phyloP scores from a whole-genome alignment of 2,797 vertebrate species.

The Onychomys leucogaster region DNA sequence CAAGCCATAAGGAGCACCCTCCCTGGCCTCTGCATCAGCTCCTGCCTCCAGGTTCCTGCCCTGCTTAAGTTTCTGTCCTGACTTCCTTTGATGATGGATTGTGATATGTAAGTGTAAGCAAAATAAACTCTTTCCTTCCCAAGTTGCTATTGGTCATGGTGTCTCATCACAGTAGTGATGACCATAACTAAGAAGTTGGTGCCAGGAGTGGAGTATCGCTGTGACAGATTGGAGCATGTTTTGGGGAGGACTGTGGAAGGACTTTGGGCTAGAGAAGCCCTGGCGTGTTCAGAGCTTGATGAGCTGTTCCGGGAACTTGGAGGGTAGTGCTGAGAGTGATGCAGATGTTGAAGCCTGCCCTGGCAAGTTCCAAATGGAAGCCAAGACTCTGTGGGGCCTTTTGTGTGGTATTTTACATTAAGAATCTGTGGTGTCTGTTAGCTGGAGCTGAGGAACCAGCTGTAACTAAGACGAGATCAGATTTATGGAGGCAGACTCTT shows the following conservation, averaged over 20 bases:
- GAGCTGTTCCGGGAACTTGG: background rate
- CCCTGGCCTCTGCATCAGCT: background rate
- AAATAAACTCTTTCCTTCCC: background rate
- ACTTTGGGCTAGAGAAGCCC: background rate
- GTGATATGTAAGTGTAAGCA: background rate
- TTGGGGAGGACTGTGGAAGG: too few relatives aligned
- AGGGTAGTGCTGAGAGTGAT: background rate
- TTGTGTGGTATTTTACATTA: background rate
- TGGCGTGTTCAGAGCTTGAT: too few relatives aligned
- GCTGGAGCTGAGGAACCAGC: background rate
- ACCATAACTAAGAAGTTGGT: too few relatives aligned
- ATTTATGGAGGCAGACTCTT: background rate
- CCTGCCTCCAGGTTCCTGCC: background rate
- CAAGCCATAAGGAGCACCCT: background rate
- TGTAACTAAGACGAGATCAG: background rate
- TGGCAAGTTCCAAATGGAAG: background rate
- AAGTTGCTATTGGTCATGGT: background rate
- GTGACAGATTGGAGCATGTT: background rate
- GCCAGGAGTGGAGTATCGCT: background rate
- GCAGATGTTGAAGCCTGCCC: background rate
- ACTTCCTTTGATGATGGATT: background rate
- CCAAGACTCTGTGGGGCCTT: background rate
- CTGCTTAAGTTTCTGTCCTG: background rate
- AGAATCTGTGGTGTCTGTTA: background rate
- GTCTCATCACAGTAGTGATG: background rate